Evolutionary conservation across 2,888 invertebrate genomes (phyloP).

Genomic region (Notocelia uddmanniana): DNA sequence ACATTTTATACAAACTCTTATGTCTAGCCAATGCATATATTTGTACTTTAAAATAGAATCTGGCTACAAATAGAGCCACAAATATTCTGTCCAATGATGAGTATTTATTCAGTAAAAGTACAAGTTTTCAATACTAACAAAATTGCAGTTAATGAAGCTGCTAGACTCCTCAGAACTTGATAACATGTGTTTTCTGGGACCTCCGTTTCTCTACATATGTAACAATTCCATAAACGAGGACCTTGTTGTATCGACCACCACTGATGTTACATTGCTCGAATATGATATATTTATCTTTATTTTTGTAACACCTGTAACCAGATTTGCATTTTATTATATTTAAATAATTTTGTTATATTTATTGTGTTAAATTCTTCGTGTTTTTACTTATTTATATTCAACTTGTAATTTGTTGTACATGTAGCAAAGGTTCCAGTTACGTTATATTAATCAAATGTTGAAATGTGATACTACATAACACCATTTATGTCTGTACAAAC

Average conservation of each 20-base stretch:
- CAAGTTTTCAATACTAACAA: neutral
- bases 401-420: constrained; percentile 6
- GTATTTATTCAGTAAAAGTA: constrained; percentile 7
- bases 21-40: neutral
- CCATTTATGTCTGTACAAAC: constrained; percentile 1
- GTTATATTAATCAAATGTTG: neutral
- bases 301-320: constrained; percentile 49
- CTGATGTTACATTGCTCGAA: constrained; percentile 25
- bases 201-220: neutral
- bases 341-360: constrained; percentile 47
- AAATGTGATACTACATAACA: neutral
- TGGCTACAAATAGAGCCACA: neutral
- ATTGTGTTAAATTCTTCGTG: constrained; percentile 33
- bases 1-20: neutral
- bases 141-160: neutral
- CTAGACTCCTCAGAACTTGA: neutral
- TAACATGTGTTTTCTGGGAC: constrained; percentile 5
- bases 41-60: neutral
- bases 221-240: constrained; percentile 26
- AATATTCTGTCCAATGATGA: neutral
- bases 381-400: constrained; percentile 11
- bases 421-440: constrained; percentile 14
- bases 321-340: constrained; percentile 50
- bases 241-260: constrained; percentile 5
- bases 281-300: constrained; percentile 43